A percentile compares a stretch with the other conserved stretches of the same genome.
phyloP scores from a whole-genome alignment of 2,113 vertebrate genomes.

The Todiramphus saurophagus region DNA sequence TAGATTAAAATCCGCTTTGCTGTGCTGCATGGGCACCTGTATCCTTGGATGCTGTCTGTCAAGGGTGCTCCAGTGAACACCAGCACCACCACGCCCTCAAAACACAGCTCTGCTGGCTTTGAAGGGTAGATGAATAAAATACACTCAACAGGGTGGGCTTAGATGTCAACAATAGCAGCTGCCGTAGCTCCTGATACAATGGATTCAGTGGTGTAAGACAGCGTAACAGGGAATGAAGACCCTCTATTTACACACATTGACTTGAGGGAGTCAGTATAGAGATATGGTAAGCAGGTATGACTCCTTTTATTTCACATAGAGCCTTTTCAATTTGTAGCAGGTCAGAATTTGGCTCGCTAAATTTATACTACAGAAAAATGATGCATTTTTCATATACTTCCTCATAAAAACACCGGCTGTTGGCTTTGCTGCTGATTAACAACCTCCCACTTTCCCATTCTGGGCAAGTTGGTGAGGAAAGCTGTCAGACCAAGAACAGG shows the following conservation, averaged over 20 bases:
- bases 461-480: slow-evolving; percentile 1
- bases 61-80: not conserved
- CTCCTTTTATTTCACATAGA: not conserved
- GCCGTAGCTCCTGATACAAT: not conserved
- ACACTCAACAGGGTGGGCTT: not conserved
- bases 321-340: not conserved
- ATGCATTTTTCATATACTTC: not conserved
- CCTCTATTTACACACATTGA: not conserved
- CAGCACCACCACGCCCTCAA: not conserved
- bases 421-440: slow-evolving; percentile 39
- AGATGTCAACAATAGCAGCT: not conserved
- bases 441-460: slow-evolving; percentile 22
- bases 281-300: not conserved
- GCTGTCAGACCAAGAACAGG: slow-evolving; percentile 32
- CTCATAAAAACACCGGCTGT: slow-evolving; percentile 3
- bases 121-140: not conserved
- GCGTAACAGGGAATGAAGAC: not conserved
- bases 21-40: not conserved
- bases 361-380: not conserved
- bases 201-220: not conserved
- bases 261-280: not conserved
- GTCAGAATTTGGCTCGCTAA: not conserved
- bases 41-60: not conserved
- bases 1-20: not conserved
- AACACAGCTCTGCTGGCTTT: not conserved